A percentile compares a stretch with the other conserved stretches of the same genome.
Evolutionary conservation across 2,797 vertebrate genomes (phyloP).

Genomic region (Triplophysa yarkandensis): DNA sequence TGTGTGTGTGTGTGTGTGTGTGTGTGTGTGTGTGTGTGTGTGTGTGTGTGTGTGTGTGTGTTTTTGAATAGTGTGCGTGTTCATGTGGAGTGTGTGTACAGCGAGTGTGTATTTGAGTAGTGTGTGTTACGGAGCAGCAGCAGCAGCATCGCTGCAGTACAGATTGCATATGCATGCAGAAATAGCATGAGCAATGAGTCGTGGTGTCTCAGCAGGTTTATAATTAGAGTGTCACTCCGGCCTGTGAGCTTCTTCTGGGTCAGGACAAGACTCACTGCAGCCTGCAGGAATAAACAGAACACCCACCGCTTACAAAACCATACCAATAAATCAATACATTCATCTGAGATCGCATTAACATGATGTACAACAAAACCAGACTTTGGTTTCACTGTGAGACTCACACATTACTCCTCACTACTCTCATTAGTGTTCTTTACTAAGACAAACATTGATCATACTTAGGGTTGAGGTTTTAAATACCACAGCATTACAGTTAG

Average conservation of each 20-base stretch:
- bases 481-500: background rate
- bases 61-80: background rate
- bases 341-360: background rate
- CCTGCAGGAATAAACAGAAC: background rate
- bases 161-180: conserved; percentile 33
- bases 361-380: background rate
- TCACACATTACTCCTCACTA: background rate
- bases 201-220: conserved; percentile 33
- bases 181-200: conserved; percentile 32
- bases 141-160: background rate
- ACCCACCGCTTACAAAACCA: conserved; percentile 6
- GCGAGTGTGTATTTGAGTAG: background rate
- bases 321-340: background rate
- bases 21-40: background rate
- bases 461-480: background rate
- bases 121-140: background rate
- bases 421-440: background rate
- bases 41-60: conserved; percentile 10
- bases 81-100: background rate
- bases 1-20: background rate
- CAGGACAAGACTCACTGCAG: background rate
- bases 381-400: background rate
- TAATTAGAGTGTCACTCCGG: conserved; percentile 42
- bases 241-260: conserved; percentile 1
- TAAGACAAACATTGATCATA: background rate